Evolutionary conservation across 2,113 vertebrate species (phyloP).

Genomic region (Amphiprion ocellaris): DNA sequence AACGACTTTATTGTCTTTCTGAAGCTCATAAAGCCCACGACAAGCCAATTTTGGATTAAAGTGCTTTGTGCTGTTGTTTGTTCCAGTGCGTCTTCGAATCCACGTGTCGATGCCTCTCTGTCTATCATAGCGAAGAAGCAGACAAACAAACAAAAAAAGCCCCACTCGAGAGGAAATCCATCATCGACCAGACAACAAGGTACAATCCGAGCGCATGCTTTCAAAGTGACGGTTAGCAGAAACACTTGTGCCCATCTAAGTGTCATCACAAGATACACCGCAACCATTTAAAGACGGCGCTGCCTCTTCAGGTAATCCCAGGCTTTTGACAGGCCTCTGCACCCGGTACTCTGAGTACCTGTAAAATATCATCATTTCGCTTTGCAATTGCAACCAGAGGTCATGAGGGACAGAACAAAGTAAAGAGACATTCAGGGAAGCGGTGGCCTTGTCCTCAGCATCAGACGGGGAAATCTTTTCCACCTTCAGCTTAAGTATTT

Average conservation of each 20-base stretch:
- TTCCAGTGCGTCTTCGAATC: slow-evolving; percentile 25
- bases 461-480: slow-evolving; percentile 46
- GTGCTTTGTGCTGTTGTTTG: slow-evolving; percentile 52
- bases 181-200: slow-evolving; percentile 38
- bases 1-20: slow-evolving; percentile 68
- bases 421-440: slow-evolving; percentile 44
- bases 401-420: slow-evolving; percentile 52
- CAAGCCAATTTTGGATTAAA: slow-evolving; percentile 68
- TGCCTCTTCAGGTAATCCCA: slow-evolving; percentile 11
- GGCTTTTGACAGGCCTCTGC: slow-evolving; percentile 40
- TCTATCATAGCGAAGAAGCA: slow-evolving; percentile 42
- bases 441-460: slow-evolving; percentile 31
- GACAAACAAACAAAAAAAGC: slow-evolving; percentile 8
- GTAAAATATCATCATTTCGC: slow-evolving; percentile 56
- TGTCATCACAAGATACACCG: slow-evolving; percentile 35
- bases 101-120: slow-evolving; percentile 44
- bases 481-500: slow-evolving; percentile 39
- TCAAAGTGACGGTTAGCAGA: slow-evolving; percentile 49
- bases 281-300: slow-evolving; percentile 21
- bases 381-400: slow-evolving; percentile 48
- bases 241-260: slow-evolving; percentile 50
- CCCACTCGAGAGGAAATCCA: slow-evolving; percentile 42
- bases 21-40: slow-evolving; percentile 67
- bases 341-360: slow-evolving; percentile 48
- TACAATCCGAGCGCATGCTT: neutral